A percentile compares a stretch with the other conserved stretches of the same genome.
Conservation (phyloP, 2,797 vertebrate genomes). For the Labeo calbasu region DNA sequence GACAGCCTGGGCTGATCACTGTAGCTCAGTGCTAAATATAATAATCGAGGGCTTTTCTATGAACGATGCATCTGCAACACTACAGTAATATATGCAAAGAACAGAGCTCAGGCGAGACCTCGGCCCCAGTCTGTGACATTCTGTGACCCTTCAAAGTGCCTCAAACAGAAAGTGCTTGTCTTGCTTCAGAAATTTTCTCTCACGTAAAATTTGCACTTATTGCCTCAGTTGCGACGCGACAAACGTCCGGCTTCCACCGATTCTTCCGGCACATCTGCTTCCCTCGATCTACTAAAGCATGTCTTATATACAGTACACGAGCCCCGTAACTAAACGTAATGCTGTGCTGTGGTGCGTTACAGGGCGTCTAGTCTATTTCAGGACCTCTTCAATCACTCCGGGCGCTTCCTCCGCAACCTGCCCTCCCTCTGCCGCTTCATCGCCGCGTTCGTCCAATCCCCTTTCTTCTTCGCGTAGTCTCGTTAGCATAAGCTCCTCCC, state of each 20-base stretch:
- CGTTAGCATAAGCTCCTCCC: constrained; percentile 30
- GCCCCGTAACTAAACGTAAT: constrained; percentile 9
- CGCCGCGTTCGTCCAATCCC: neutral
- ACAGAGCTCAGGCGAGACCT: constrained; percentile 30
- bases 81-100: constrained; percentile 25
- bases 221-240: constrained; percentile 48
- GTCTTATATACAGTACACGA: constrained; percentile 43
- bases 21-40: constrained; percentile 22
- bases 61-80: constrained; percentile 29
- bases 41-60: constrained; percentile 10
- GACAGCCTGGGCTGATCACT: neutral
- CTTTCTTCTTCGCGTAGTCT: constrained; percentile 2
- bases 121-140: constrained; percentile 8
- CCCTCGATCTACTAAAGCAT: constrained; percentile 41
- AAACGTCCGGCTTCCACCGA: constrained; percentile 23
- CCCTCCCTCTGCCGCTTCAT: neutral
- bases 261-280: constrained; percentile 16
- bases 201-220: constrained; percentile 48
- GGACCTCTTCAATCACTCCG: constrained; percentile 30
- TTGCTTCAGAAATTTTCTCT: constrained; percentile 24
- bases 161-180: constrained; percentile 37
- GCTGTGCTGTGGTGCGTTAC: constrained; percentile 26
- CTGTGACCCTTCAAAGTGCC: constrained; percentile 14
- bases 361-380: constrained; percentile 37
- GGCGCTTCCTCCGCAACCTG: neutral